Conservation (phyloP, 2,888 invertebrate genomes). For the Pinctada fucata region DNA sequence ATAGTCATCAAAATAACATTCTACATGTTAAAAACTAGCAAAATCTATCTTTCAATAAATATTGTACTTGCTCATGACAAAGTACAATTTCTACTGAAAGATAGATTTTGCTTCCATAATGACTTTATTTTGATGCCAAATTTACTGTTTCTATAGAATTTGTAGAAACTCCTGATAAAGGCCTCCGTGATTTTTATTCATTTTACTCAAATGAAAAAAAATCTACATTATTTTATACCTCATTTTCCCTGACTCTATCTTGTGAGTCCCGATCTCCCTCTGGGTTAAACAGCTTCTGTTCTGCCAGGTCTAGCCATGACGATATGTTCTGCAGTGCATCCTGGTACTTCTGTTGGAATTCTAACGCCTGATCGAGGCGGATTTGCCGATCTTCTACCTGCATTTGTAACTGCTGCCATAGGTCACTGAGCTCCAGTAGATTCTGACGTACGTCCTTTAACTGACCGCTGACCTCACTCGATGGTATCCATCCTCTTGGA, state of each 20-base stretch:
- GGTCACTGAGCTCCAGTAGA: conserved; percentile 58
- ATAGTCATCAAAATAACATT: not conserved
- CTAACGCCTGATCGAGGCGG: conserved; percentile 60
- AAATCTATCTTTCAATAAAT: conserved; percentile 1
- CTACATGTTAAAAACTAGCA: not conserved
- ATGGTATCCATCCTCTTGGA: conserved; percentile 24
- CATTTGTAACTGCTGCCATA: conserved; percentile 64
- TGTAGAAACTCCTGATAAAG: no score
- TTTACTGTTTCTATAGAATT: no score
- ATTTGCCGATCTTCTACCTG: conserved; percentile 64
- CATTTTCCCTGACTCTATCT: conserved; percentile 68
- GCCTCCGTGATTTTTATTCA: no score
- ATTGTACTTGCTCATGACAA: not conserved
- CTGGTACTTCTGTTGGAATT: conserved; percentile 71
- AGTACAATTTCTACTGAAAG: not conserved
- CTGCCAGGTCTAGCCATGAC: conserved; percentile 70
- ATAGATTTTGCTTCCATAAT: not conserved
- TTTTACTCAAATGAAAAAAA: no score
- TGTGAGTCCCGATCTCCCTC: conserved; percentile 57
- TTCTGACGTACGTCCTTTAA: conserved; percentile 57
- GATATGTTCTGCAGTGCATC: conserved; percentile 68
- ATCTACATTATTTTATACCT: conserved; percentile 51
- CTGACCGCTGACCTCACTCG: conserved; percentile 44
- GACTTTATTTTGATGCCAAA: no score
- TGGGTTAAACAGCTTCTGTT: conserved; percentile 64